Percentiles rank a stretch among this genome's conserved stretches.
Evolutionary conservation across 2,113 vertebrate species (phyloP).

Genomic region (Brachypodius melanocephalos): DNA sequence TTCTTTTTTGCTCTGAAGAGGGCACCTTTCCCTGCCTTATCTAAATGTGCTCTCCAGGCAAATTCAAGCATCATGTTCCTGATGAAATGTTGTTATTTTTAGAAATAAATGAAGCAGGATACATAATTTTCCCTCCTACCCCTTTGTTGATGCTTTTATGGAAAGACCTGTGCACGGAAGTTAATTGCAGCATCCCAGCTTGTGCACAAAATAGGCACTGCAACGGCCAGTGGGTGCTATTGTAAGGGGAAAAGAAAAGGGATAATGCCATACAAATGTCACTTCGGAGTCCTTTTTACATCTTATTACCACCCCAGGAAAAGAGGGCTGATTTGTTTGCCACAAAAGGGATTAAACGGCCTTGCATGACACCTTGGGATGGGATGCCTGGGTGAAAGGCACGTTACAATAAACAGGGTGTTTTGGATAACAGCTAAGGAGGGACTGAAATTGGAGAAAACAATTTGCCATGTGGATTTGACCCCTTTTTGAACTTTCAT

Average conservation of each 20-base stretch:
- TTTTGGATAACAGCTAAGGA: neutral
- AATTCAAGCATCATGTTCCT: constrained; percentile 25
- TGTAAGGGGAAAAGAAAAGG: constrained; percentile 29
- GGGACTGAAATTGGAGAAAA: neutral
- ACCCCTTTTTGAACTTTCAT: neutral
- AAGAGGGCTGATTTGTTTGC: neutral
- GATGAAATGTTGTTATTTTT: constrained; percentile 64
- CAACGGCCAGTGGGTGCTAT: constrained; percentile 24
- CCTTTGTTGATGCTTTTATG: constrained; percentile 54
- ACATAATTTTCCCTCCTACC: constrained; percentile 46
- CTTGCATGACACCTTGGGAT: neutral
- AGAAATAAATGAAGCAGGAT: constrained; percentile 44
- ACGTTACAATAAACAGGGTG: neutral
- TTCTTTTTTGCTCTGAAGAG: neutral
- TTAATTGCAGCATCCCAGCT: constrained; percentile 63
- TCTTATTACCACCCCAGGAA: constrained; percentile 31
- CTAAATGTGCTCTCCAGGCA: neutral
- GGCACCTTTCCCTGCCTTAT: neutral
- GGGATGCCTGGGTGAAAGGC: neutral
- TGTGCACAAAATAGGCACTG: constrained; percentile 4
- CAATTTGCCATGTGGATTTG: neutral
- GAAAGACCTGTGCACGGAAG: constrained; percentile 52
- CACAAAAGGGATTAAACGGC: neutral
- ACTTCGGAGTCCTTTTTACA: neutral
- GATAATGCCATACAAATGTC: neutral